phyloP scores from a whole-genome alignment of 2,113 vertebrate species.

The Emberiza fucata region DNA sequence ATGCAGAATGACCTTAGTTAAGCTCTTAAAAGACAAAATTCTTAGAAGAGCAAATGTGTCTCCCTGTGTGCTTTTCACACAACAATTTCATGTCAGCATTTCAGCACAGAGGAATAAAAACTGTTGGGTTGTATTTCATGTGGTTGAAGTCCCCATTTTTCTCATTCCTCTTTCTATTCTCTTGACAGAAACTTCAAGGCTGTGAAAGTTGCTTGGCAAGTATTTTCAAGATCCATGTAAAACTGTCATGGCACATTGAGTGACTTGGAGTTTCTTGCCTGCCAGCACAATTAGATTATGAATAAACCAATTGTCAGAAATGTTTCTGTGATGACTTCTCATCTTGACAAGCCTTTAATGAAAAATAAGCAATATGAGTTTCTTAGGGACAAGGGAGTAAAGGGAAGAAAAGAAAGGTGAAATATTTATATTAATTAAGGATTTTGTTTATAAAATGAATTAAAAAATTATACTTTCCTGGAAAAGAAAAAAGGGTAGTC shows the following conservation, averaged over 20 bases:
- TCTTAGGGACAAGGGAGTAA: not conserved
- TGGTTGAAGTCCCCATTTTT: not conserved
- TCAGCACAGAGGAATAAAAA: not conserved
- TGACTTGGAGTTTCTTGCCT: slow-evolving; percentile 28
- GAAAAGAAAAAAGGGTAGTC: not conserved
- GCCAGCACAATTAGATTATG: slow-evolving; percentile 11
- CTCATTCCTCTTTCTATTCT: not conserved
- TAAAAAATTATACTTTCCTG: not conserved
- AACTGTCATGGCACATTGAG: not conserved
- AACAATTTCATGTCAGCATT: not conserved
- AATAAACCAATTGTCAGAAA: slow-evolving; percentile 56
- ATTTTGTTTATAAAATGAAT: slow-evolving; percentile 8
- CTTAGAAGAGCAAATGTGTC: not conserved
- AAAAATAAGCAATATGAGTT: not conserved
- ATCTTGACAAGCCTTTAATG: slow-evolving; percentile 50
- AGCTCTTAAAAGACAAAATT: not conserved
- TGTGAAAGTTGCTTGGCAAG: slow-evolving; percentile 15
- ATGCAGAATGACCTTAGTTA: not conserved
- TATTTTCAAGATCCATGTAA: not conserved
- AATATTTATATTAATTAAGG: not conserved
- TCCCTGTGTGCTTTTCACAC: not conserved
- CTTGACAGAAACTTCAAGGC: slow-evolving; percentile 46
- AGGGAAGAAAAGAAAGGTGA: not conserved
- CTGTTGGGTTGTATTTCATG: not conserved
- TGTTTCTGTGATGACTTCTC: slow-evolving; percentile 50